Percentiles rank a stretch among this genome's conserved stretches.
Conservation (phyloP, 2,888 invertebrate genomes). For the Tholera decimalis region DNA sequence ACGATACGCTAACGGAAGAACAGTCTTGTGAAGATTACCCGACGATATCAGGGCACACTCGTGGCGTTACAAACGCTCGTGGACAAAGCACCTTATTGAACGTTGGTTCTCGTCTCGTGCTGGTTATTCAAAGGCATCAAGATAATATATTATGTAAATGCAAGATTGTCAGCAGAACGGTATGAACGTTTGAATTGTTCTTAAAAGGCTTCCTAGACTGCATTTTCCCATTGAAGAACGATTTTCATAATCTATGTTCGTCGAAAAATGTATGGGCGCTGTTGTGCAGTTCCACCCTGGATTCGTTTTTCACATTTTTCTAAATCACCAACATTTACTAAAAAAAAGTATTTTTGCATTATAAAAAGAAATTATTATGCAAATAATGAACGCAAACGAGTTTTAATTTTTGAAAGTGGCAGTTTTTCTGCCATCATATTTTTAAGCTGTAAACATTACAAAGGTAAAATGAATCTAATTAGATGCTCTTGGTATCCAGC, state of each 20-base stretch:
- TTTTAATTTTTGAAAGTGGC: too few species aligned
- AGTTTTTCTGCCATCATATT: too few species aligned
- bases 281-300: background rate
- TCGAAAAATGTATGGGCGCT: slow-evolving; percentile 6
- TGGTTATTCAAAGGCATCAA: background rate
- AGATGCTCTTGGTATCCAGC: background rate
- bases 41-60: background rate
- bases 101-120: background rate
- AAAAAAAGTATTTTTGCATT: background rate
- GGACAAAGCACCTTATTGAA: background rate
- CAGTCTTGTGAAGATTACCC: background rate
- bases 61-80: background rate
- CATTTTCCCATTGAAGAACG: background rate
- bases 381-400: background rate
- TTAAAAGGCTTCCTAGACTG: background rate
- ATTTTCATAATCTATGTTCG: background rate
- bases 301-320: slow-evolving; percentile 1
- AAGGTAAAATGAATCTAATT: background rate
- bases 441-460: background rate
- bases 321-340: too few species aligned
- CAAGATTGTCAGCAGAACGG: background rate
- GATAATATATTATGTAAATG: slow-evolving; percentile 1
- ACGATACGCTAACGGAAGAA: background rate
- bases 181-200: background rate
- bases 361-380: background rate